Evolutionary conservation across 2,888 invertebrate genomes (phyloP), one percentile per base, ranked within the genome.

Genomic region (Leucania comma): DNA sequence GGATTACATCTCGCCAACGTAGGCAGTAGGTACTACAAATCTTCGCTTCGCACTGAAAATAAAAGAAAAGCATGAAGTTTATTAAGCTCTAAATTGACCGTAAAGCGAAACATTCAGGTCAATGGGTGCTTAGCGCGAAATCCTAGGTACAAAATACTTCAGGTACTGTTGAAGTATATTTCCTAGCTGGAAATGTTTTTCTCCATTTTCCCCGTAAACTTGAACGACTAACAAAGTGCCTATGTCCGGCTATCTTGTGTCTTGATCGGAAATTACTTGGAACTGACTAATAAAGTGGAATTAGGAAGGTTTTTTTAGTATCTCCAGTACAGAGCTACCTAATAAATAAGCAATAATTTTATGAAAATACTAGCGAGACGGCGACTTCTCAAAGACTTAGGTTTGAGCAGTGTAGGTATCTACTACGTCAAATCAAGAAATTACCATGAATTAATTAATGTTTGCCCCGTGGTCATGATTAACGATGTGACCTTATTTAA

Each of bases 61-160:
- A 79, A 78, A 74, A 64, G 62, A 64, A 66, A 68, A 48, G n/a
- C 46, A 29, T 73, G 26, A 66, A 54, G 48, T 72, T 78, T 78
- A 77, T 72, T 72, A 72, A 67, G 66, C 66, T 63, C 60, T 78
- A 78, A 78, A 72, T 58, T 78, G 59, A 56, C 62, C 61, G 68
- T 74, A 66, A 78, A 68, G 51, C 29, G 38, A 63, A 73, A 65
- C 78, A 78, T 77, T 72, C 35, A 72, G 76, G 76, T 76, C 78
- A 77, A 71, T 59, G 67, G 63, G 56, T 63, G 60, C 72, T 77
- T 38, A 67, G 63, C 51, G 59, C 22, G 38, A 72, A 78, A 77
- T 61, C 53, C 46, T 71, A 71, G 54, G 78, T 77, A 63, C 77
- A 62, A 71, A 46, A 48, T 58, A 68, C 42, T 60, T 53, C 42